These are phyloP conservation scores for Caracal caracal DNA, from an alignment of 2,113 vertebrate species.

Conservation along the genomic window DNA sequence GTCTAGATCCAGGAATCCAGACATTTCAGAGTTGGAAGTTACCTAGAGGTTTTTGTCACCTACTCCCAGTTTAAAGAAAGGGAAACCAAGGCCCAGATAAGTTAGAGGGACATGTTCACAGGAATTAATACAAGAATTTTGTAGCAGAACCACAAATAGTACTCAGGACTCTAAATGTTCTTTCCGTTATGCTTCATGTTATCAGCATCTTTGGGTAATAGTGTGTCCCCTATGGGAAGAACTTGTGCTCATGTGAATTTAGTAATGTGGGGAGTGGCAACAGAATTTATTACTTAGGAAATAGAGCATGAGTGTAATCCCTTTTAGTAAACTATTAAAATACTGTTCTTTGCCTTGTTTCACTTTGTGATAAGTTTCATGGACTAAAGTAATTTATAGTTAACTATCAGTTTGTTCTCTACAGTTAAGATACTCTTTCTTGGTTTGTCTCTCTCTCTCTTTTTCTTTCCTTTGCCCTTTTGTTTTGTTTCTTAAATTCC, in stretches of 20 bases:
- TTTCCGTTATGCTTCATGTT: not conserved
- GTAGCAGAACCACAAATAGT: not conserved
- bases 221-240: not conserved
- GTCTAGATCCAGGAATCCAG: not conserved
- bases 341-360: conserved; percentile 14
- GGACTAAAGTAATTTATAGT: not conserved
- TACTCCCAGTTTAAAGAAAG: not conserved
- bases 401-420: not conserved
- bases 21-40: not conserved
- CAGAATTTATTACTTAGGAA: not conserved
- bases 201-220: not conserved
- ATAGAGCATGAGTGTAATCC: not conserved
- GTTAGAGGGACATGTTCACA: not conserved
- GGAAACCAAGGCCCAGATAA: not conserved
- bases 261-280: not conserved
- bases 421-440: not conserved
- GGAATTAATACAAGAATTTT: not conserved
- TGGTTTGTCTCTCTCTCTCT: not conserved
- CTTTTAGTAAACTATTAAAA: not conserved
- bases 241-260: not conserved
- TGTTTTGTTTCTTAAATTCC: not conserved
- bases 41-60: not conserved
- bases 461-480: not conserved
- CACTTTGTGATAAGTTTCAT: not conserved
- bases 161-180: not conserved